phyloP scores from a whole-genome alignment of 2,888 invertebrate species.

The Dynastes hyllus region DNA sequence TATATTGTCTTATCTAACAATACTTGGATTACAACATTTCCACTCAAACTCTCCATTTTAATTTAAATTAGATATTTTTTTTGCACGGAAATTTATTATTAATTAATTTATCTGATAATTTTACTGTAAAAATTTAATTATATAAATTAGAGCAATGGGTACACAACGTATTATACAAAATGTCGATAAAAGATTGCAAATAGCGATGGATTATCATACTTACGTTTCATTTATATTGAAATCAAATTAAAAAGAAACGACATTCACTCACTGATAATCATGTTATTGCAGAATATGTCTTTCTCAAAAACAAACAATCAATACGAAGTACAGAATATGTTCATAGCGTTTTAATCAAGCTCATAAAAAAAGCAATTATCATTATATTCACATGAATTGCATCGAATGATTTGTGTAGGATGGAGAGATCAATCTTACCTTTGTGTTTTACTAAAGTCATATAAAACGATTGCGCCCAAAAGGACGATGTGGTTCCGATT shows the following conservation, averaged over 20 bases:
- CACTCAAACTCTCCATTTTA: too few relatives aligned
- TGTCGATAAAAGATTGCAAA: not conserved
- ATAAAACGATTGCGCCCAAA: slow-evolving; percentile 93
- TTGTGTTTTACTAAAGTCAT: slow-evolving; percentile 96
- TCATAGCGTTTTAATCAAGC: slow-evolving; percentile 1
- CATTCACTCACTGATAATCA: not conserved
- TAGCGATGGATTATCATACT: not conserved
- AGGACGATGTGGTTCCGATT: slow-evolving; percentile 78
- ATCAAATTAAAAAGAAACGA: not conserved
- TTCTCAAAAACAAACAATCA: not conserved
- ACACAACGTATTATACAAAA: not conserved
- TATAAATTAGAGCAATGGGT: not conserved
- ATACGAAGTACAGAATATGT: not conserved
- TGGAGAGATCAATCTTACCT: slow-evolving; percentile 77
- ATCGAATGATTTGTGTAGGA: not conserved
- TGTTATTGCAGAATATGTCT: not conserved
- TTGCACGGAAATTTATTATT: too few relatives aligned
- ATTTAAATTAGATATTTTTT: too few relatives aligned
- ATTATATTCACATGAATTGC: not conserved
- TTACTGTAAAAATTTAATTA: too few relatives aligned
- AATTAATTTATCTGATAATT: too few relatives aligned
- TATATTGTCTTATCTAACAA: too few relatives aligned
- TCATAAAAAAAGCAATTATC: slow-evolving; percentile 1
- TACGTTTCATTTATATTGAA: slow-evolving; percentile 8
- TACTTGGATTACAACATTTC: too few relatives aligned